A percentile compares a stretch with the other conserved stretches of the same genome.
These are phyloP conservation scores for Muschampia plurimacula DNA, from an alignment of 2,888 invertebrate species.

Conservation along the genomic window DNA sequence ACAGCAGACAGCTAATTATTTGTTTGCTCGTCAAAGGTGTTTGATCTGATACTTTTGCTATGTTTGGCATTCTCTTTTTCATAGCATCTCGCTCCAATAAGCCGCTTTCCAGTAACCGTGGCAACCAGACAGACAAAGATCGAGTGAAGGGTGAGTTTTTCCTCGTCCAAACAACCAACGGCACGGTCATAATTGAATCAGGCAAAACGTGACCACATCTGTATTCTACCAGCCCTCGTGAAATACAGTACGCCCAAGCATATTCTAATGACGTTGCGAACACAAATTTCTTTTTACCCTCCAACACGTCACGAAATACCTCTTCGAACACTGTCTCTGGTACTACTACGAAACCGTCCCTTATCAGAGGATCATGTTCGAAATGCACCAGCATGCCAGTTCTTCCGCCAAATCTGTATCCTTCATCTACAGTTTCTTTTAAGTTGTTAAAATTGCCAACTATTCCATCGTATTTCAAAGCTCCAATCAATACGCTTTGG, in stretches of 20 bases:
- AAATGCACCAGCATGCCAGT: conserved; percentile 65
- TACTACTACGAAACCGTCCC: conserved; percentile 59
- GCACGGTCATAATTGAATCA: conserved; percentile 68
- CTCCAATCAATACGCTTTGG: conserved; percentile 71
- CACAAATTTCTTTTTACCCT: conserved; percentile 61
- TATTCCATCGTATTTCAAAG: conserved; percentile 64
- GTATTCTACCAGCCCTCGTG: conserved; percentile 62
- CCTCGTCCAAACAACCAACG: conserved; percentile 69
- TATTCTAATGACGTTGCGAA: conserved; percentile 69
- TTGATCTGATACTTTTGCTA: conserved; percentile 53
- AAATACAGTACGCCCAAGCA: conserved; percentile 62
- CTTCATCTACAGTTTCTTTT: conserved; percentile 60
- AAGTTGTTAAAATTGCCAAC: conserved; percentile 63
- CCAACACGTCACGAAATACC: conserved; percentile 59
- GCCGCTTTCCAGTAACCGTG: conserved; percentile 67
- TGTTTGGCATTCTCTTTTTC: conserved; percentile 49
- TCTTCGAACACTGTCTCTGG: conserved; percentile 63
- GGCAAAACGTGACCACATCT: conserved; percentile 68
- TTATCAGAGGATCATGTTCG: conserved; percentile 65
- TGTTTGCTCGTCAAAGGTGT: conserved; percentile 63
- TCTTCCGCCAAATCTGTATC: conserved; percentile 66
- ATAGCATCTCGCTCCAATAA: conserved; percentile 58
- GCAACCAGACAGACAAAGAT: conserved; percentile 60
- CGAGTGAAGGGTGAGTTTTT: conserved; percentile 62
- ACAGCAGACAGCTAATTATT: conserved; percentile 62